phyloP scores from a whole-genome alignment of 2,888 invertebrate species.

The Microplitis manilae region DNA sequence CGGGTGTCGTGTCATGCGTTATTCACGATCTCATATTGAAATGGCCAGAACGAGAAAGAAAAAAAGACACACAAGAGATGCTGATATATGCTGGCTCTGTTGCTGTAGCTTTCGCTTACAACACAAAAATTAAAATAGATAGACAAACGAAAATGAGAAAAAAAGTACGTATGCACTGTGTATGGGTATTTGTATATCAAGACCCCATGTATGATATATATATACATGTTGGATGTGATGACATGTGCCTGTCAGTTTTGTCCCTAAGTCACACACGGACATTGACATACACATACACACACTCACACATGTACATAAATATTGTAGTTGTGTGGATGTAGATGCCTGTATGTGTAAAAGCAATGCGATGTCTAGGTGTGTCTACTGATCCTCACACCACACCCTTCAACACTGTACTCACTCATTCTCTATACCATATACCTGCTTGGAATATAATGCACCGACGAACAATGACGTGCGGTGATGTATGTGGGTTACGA shows the following conservation, averaged over 20 bases:
- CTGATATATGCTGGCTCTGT: background rate
- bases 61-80: conserved; percentile 3
- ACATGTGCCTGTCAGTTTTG: conserved; percentile 15
- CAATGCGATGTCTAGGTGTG: background rate
- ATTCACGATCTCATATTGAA: conserved; percentile 66
- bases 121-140: no score
- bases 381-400: conserved; percentile 9
- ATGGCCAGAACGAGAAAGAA: conserved; percentile 47
- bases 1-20: conserved; percentile 63
- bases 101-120: no score
- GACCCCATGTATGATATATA: background rate
- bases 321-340: background rate
- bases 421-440: conserved; percentile 47
- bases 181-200: background rate
- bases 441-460: conserved; percentile 65
- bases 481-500: conserved; percentile 71
- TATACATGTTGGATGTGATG: conserved; percentile 11
- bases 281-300: background rate
- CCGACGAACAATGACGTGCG: conserved; percentile 67
- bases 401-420: conserved; percentile 1
- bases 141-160: no score
- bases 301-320: background rate
- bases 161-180: background rate
- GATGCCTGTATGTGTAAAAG: background rate
- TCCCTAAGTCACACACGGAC: background rate